A percentile compares a stretch with the other conserved stretches of the same genome.
Conservation (phyloP, 2,797 vertebrate genomes). For the Channa striata region DNA sequence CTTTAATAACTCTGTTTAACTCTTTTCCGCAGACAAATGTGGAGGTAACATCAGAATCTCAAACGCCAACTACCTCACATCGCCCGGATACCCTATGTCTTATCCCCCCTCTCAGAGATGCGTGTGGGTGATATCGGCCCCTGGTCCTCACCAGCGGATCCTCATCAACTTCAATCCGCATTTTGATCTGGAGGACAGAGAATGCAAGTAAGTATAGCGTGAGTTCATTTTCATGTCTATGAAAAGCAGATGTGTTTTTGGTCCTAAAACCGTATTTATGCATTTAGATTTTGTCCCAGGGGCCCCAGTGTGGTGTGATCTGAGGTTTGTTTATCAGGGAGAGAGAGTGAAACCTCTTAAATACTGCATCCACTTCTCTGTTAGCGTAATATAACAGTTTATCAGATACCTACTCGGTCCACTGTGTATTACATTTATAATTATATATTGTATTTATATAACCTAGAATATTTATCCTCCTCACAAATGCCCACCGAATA, state of each 20-base stretch:
- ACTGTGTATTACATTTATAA: no score
- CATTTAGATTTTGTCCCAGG: background rate
- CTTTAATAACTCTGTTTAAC: background rate
- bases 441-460: no score
- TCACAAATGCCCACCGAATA: no score
- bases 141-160: conserved; percentile 94
- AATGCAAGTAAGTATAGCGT: conserved; percentile 93
- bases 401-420: no score
- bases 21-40: conserved; percentile 90
- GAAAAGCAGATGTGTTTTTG: conserved; percentile 34
- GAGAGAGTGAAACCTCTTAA: background rate
- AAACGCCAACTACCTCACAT: conserved; percentile 94
- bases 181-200: conserved; percentile 98
- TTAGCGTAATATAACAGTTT: no score
- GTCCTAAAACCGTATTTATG: background rate
- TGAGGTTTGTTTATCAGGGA: background rate
- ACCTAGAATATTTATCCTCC: no score
- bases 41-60: conserved; percentile 93
- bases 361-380: no score
- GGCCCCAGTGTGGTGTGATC: conserved; percentile 25
- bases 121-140: conserved; percentile 96
- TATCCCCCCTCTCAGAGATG: conserved; percentile 94
- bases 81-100: conserved; percentile 93
- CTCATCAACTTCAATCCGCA: conserved; percentile 99
- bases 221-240: background rate